These are phyloP conservation scores for Stenodema calcarata DNA, from an alignment of 2,888 invertebrate species.

Conservation along the genomic window DNA sequence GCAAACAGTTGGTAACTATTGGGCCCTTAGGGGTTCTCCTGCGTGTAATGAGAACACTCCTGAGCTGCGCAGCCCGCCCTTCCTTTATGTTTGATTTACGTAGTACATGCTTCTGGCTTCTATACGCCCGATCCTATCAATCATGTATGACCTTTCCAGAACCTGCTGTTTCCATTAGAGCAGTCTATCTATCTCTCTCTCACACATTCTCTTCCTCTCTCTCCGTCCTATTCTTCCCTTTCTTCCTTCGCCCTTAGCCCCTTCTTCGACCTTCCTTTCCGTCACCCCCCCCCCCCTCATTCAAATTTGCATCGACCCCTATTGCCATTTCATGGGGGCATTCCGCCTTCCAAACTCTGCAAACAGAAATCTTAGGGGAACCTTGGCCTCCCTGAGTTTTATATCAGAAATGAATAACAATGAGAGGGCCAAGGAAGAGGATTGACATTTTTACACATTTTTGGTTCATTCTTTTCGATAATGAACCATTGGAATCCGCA, in stretches of 20 bases:
- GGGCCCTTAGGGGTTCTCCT: constrained; percentile 21
- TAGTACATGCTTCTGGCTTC: constrained; percentile 28
- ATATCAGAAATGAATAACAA: no score
- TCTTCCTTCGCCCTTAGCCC: neutral
- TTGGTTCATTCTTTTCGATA: no score
- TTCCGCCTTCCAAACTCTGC: constrained; percentile 20
- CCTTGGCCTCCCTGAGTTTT: neutral
- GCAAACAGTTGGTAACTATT: constrained; percentile 46
- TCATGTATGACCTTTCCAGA: constrained; percentile 40
- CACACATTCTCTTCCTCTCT: neutral
- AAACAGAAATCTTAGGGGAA: neutral
- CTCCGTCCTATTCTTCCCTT: neutral
- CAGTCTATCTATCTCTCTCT: neutral
- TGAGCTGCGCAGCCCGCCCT: neutral
- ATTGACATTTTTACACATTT: no score
- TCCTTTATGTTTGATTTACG: constrained; percentile 20
- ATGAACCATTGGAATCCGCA: no score
- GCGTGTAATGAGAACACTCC: constrained; percentile 16
- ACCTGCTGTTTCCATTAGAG: constrained; percentile 38
- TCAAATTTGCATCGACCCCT: constrained; percentile 32
- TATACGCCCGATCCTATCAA: constrained; percentile 37
- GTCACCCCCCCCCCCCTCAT: constrained; percentile 7
- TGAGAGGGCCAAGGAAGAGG: no score
- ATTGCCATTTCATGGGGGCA: constrained; percentile 30
- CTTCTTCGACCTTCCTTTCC: neutral